Base-by-base conservation (phyloP, 2,888 invertebrate genomes). In the Caradrina clavipalpis region DNA sequence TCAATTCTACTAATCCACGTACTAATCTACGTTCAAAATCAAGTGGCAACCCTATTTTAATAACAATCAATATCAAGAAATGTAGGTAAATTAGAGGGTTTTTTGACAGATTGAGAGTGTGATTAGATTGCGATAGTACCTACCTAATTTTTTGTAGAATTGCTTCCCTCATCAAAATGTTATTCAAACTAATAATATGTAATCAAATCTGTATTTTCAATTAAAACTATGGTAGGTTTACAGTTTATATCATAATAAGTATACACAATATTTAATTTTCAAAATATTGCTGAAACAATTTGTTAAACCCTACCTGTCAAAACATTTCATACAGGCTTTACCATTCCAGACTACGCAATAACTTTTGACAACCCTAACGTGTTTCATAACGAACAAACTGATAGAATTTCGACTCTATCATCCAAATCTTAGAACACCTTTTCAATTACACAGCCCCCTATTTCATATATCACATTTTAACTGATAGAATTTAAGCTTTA, bases 241-340 rank as follows among this genome's bases (percentile, higher is more conserved):
- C 35, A 35, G 35, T 8, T 8, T 35, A 35, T 8, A 35, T 35
- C 35, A 35, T 35, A n/a, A 66, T 39, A 39, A 13, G 39, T 13
- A 39, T 4, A n/a, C 22, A 4, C 21, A 69, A 73, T 62, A 73
- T 51, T 8, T 26, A 13, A 66, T 57, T 74, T 57, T 0, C 2
- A 47, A 67, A 55, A 55, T n/a, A 50, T 55, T n/a, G 39, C 22
- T 4, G 22, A 10, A 22, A 69, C 51, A 56, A 58, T 39, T 15
- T 58, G 22, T 11, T 15, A 8, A 0, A 21, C 31, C 64, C 10
- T 26, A 50, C 5, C 56, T 55, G 71, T 59, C 69, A 58, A 5
- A 77, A 57, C 66, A 69, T 53, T 71, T 76, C 68, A 69, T 69
- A 69, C 49, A 54, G n/a, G 50, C 57, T 71, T 71, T 71, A 71